Evolutionary conservation across 1,140 invertebrate genomes (phyloP).

Genomic region (Zaprionus vittiger): DNA sequence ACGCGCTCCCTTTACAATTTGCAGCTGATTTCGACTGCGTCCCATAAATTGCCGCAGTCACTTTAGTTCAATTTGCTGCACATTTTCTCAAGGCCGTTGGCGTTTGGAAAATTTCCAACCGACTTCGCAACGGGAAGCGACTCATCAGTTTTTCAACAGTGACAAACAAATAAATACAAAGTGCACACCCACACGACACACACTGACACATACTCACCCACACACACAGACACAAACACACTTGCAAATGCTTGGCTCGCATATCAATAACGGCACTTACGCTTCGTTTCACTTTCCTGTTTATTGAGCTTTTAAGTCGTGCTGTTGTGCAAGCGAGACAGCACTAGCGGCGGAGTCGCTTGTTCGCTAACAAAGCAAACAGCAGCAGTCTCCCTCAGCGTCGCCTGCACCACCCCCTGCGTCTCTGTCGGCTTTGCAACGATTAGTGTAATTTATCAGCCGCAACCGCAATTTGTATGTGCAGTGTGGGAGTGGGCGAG

Average conservation of each 20-base stretch:
- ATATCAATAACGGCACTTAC: slow-evolving; percentile 50
- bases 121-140: slow-evolving; percentile 11
- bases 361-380: slow-evolving; percentile 9
- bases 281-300: slow-evolving; percentile 39
- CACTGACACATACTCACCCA: background rate
- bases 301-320: slow-evolving; percentile 39
- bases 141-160: slow-evolving; percentile 30
- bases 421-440: slow-evolving; percentile 40
- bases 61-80: slow-evolving; percentile 1
- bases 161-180: slow-evolving; percentile 36
- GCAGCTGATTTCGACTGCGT: too few relatives aligned
- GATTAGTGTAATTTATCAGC: slow-evolving; percentile 76
- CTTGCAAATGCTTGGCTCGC: slow-evolving; percentile 13
- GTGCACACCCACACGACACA: background rate
- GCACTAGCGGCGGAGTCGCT: slow-evolving; percentile 1
- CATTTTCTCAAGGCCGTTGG: background rate
- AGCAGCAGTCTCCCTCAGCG: background rate
- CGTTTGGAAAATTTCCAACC: slow-evolving; percentile 32
- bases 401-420: slow-evolving; percentile 33
- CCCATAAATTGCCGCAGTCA: background rate
- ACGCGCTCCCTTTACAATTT: too few relatives aligned
- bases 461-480: slow-evolving; percentile 57
- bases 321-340: slow-evolving; percentile 23
- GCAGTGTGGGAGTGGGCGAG: slow-evolving; percentile 32
- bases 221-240: background rate